Conservation (phyloP, 1,140 invertebrate genomes). For the Dendrolimus kikuchii region DNA sequence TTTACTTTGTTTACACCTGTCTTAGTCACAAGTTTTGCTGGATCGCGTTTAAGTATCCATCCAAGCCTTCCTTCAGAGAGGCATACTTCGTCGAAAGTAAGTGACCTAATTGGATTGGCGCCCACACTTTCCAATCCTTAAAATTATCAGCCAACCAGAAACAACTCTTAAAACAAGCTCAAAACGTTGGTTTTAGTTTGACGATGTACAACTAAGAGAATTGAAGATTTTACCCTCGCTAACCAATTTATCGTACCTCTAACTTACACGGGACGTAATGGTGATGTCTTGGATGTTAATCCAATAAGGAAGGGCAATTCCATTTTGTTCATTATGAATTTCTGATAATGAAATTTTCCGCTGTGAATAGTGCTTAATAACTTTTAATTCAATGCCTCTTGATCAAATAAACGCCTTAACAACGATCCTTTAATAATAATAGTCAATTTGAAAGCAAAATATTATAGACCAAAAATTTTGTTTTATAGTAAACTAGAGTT, state of each 20-base stretch:
- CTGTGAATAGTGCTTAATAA: not conserved
- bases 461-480: too few relatives aligned
- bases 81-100: slow-evolving; percentile 19
- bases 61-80: slow-evolving; percentile 15
- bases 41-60: slow-evolving; percentile 13
- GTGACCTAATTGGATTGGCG: slow-evolving; percentile 33
- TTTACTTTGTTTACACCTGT: not conserved
- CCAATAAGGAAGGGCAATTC: slow-evolving; percentile 23
- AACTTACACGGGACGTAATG: slow-evolving; percentile 26
- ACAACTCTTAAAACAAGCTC: not conserved
- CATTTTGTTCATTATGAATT: slow-evolving; percentile 21
- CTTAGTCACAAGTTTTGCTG: not conserved
- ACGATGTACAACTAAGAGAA: not conserved
- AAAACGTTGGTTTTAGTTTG: slow-evolving; percentile 9
- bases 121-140: slow-evolving; percentile 21
- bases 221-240: slow-evolving; percentile 19
- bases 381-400: too few relatives aligned
- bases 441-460: too few relatives aligned
- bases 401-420: too few relatives aligned
- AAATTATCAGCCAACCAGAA: slow-evolving; percentile 6
- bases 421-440: too few relatives aligned
- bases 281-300: slow-evolving; percentile 23
- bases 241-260: slow-evolving; percentile 27
- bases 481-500: too few relatives aligned
- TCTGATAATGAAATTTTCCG: slow-evolving; percentile 14